A percentile compares a stretch with the other conserved stretches of the same genome.
phyloP scores from a whole-genome alignment of 2,888 invertebrate species.

The Eilema depressum region DNA sequence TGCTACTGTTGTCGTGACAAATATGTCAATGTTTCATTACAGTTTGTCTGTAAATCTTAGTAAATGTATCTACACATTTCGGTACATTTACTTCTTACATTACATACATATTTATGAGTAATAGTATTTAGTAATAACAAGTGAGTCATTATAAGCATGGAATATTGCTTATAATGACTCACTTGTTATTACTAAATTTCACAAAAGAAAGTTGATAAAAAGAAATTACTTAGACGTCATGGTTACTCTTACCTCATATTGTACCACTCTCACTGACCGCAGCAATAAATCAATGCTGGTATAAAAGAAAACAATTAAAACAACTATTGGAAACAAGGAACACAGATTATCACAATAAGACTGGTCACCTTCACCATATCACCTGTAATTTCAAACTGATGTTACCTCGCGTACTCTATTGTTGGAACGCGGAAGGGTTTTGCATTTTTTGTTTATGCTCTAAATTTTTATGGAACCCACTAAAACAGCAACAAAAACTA shows the following conservation, averaged over 20 bases:
- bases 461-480: constrained; percentile 78
- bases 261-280: constrained; percentile 61
- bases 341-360: constrained; percentile 77
- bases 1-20: constrained; percentile 30
- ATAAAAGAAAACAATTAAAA: constrained; percentile 83
- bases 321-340: constrained; percentile 70
- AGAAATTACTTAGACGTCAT: constrained; percentile 47
- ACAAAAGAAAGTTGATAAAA: constrained; percentile 32
- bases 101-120: not conserved
- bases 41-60: constrained; percentile 6
- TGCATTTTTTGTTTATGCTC: constrained; percentile 80
- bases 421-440: constrained; percentile 82
- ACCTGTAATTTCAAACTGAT: constrained; percentile 84
- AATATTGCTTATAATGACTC: too few relatives aligned
- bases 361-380: constrained; percentile 80
- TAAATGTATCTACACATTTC: not conserved
- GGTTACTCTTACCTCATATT: constrained; percentile 66
- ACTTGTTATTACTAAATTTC: too few relatives aligned
- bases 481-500: constrained; percentile 73
- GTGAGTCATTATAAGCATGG: not conserved
- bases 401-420: constrained; percentile 69
- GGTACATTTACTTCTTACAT: too few relatives aligned
- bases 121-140: not conserved
- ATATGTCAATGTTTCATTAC: constrained; percentile 38
- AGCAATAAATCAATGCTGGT: constrained; percentile 80